A percentile compares a stretch with the other conserved stretches of the same genome.
These are phyloP conservation scores for Semotilus atromaculatus DNA, from an alignment of 2,797 vertebrate species.

Conservation along the genomic window DNA sequence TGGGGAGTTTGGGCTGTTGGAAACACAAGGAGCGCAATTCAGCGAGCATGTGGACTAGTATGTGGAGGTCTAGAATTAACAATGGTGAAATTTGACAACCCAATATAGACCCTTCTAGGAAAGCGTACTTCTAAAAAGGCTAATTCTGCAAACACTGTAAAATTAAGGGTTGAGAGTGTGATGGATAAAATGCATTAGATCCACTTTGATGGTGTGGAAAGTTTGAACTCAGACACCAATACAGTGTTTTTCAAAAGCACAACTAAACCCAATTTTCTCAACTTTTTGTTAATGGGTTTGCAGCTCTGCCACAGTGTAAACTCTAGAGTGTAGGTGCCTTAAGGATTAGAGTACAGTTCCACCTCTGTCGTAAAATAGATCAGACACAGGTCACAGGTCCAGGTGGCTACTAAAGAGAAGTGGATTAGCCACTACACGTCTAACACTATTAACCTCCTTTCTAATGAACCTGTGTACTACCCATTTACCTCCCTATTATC, in stretches of 20 bases:
- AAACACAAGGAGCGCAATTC: constrained; percentile 11
- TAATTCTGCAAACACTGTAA: not conserved
- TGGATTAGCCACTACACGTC: constrained; percentile 52
- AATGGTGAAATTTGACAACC: not conserved
- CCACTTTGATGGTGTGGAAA: not conserved
- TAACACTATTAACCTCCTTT: constrained; percentile 71
- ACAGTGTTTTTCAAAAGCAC: not conserved
- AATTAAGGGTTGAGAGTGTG: not conserved
- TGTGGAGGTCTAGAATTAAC: constrained; percentile 18
- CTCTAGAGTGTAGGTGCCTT: not conserved
- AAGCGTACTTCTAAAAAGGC: not conserved
- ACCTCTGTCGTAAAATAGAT: constrained; percentile 31
- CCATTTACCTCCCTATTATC: constrained; percentile 26
- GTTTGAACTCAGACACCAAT: not conserved
- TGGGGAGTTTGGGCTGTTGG: constrained; percentile 12
- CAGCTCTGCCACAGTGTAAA: not conserved
- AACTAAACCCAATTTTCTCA: not conserved
- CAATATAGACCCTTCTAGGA: constrained; percentile 1
- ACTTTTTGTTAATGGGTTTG: not conserved
- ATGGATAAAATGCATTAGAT: not conserved
- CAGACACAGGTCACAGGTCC: constrained; percentile 37
- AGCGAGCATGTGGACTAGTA: constrained; percentile 13
- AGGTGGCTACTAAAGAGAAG: constrained; percentile 44
- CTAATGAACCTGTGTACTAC: constrained; percentile 61
- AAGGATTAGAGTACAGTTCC: constrained; percentile 7